phyloP scores from a whole-genome alignment of 2,888 invertebrate genomes.

The Epinotia nisella region DNA sequence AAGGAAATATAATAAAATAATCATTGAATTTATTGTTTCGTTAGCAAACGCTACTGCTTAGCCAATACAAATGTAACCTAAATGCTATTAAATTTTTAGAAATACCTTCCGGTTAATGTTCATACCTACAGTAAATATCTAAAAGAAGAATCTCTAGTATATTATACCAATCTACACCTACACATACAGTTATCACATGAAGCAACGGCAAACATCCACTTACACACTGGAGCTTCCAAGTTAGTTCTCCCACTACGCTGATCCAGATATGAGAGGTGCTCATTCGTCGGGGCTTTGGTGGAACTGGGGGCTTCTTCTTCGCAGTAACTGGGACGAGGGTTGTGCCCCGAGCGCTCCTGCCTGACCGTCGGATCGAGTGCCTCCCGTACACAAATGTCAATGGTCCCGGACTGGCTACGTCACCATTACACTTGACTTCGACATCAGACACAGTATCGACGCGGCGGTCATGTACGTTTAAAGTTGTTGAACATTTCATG shows the following conservation, averaged over 20 bases:
- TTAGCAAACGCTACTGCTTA: too few relatives aligned
- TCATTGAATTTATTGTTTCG: too few relatives aligned
- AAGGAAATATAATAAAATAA: too few relatives aligned
- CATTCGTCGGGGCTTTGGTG: slow-evolving; percentile 51
- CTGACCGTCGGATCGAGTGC: slow-evolving; percentile 11
- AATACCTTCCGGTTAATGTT: background rate
- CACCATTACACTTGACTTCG: slow-evolving; percentile 5
- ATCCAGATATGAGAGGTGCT: slow-evolving; percentile 70
- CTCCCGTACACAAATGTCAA: slow-evolving; percentile 31
- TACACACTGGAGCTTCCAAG: slow-evolving; percentile 66
- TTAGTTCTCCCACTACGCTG: slow-evolving; percentile 72
- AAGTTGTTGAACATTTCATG: slow-evolving; percentile 2
- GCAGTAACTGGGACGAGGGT: background rate
- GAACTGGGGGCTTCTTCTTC: slow-evolving; percentile 16
- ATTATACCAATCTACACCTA: background rate
- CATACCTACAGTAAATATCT: background rate
- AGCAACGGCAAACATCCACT: slow-evolving; percentile 53
- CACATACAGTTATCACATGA: slow-evolving; percentile 21
- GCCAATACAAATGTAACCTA: too few relatives aligned
- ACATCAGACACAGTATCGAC: background rate
- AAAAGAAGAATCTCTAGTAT: background rate
- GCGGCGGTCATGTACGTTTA: background rate
- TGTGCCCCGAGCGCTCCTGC: background rate
- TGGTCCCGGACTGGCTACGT: slow-evolving; percentile 3
- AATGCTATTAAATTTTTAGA: background rate